phyloP scores from a whole-genome alignment of 92 coral and sea anemone genomes.

The Bergia puertoricense region DNA sequence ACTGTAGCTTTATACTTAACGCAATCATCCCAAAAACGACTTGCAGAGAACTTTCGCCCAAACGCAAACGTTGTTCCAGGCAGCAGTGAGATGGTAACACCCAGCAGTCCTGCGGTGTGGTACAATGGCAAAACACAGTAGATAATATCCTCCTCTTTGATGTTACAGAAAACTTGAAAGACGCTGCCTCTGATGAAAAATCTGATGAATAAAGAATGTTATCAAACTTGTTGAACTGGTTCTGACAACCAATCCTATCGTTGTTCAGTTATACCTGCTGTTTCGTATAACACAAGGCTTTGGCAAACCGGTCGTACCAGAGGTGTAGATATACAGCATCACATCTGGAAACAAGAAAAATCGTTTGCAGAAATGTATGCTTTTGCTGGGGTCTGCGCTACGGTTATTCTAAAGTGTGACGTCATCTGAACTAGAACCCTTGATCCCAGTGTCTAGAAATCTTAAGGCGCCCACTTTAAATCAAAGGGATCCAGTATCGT shows the following conservation, averaged over 20 bases:
- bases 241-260: too few species aligned
- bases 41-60: slow-evolving; percentile 49
- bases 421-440: too few species aligned
- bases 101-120: slow-evolving; percentile 34
- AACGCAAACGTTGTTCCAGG: slow-evolving; percentile 36
- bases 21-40: slow-evolving; percentile 55
- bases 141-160: slow-evolving; percentile 13
- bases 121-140: slow-evolving; percentile 48
- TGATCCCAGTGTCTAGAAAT: too few species aligned
- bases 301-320: slow-evolving; percentile 12
- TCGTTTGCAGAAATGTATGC: too few species aligned
- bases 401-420: too few species aligned
- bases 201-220: slow-evolving; percentile 10
- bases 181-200: background rate
- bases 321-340: slow-evolving; percentile 49
- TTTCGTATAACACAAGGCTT: slow-evolving; percentile 37
- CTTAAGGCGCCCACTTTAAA: too few species aligned
- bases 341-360: slow-evolving; percentile 14
- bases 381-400: too few species aligned
- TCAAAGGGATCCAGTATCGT: too few species aligned
- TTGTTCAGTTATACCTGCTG: slow-evolving; percentile 3
- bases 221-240: too few species aligned
- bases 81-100: background rate
- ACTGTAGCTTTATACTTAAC: slow-evolving; percentile 46
- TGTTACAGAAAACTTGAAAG: background rate